Base-by-base conservation (phyloP, 2,113 vertebrate species). In the Rhodinocichla rosea region DNA sequence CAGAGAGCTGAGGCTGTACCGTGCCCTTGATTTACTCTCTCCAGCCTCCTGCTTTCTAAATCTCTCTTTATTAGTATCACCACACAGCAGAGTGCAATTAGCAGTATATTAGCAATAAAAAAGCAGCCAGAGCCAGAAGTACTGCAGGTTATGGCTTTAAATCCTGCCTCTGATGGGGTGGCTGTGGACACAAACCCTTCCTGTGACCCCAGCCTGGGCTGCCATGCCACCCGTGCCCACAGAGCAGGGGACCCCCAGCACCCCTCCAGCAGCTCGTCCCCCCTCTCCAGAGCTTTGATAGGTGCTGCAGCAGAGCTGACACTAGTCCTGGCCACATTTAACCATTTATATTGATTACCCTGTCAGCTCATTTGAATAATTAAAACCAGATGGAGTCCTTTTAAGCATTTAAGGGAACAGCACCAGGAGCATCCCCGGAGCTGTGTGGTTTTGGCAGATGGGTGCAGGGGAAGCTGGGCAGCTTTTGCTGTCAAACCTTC, bases 281-380 rank as follows among this genome's bases (percentile, higher is more conserved):
- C 50, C 42, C 10, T 4, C 45, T 32, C 16, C 2, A 77, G 35
- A 70, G 79, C 39, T 75, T 77, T 49, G 10, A n/a, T 11, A 11
- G 0, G 47, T 57, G 35, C 79, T 50, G 40, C 85, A 71, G 79
- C 88, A 94, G 73, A 56, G n/a, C 71, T 24, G 2, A 65, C 63
- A 56, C 85, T 32, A 49, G 75, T 60, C 79, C 90, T 60, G 45
- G 49, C 88, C 86, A 89, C 40, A 12, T 93, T 95, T 89, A 93
- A 81, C 93, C 53, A 55, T 93, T 95, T 92, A 68, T 94, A 96
- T 96, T 92, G 96, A 97, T 96, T 94, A 94, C 79, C 49, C 83
- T 96, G 94, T 92, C 94, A 95, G 90, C 88, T 96, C 92, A 95
- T 97, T 96, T 96, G 88, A 96, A 95, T 97, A 95, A 96, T 96